Base-by-base conservation (phyloP, 2,888 invertebrate genomes). In the Orthosia gothica region DNA sequence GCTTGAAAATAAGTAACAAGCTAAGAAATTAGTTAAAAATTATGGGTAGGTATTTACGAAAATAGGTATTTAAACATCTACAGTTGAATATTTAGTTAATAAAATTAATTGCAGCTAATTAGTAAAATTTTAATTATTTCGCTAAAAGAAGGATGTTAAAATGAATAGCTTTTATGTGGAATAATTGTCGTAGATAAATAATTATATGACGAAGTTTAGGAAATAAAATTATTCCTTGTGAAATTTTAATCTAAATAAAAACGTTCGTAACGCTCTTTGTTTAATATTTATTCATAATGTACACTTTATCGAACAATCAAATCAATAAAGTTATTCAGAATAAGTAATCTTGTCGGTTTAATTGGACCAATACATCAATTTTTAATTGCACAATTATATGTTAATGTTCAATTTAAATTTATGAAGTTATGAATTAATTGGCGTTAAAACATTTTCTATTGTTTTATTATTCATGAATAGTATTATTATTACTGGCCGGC, bases 341-440 rank as follows among this genome's bases (percentile, higher is more conserved):
- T 69, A 74, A 70, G 63, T 79, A 72, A 79, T 72, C 32, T 63
- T 70, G 69, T 61, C 61, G 40, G 16, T 61, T n/a, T 78, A 79
- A 84, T 81, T 70, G 52, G 49, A 73, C 26, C 62, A 66, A 81
- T 79, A 77, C 50, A 76, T 86, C 32, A 64, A 69, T 63, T 55
- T 54, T 23, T 74, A 68, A 82, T 78, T 70, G 70, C 58, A 23
- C 73, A 80, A 87, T 87, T 86, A 80, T 57, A 82, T 79, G 74
- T 20, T 75, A 77, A 86, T 76, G 23, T 70, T 54, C 57, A 61
- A 70, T 83, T 63, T 69, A 74, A 75, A 68, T 70, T 49, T 45
- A 63, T 65, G 68, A 50, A 74, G 32, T 73, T 70, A 52, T 45
- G 47, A 61, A 75, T 66, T 63, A 40, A 73, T 61, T 61, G 63